Evolutionary conservation across 2,888 invertebrate species (phyloP), one percentile per base, ranked within the genome.

Genomic region (Alcis repandata): DNA sequence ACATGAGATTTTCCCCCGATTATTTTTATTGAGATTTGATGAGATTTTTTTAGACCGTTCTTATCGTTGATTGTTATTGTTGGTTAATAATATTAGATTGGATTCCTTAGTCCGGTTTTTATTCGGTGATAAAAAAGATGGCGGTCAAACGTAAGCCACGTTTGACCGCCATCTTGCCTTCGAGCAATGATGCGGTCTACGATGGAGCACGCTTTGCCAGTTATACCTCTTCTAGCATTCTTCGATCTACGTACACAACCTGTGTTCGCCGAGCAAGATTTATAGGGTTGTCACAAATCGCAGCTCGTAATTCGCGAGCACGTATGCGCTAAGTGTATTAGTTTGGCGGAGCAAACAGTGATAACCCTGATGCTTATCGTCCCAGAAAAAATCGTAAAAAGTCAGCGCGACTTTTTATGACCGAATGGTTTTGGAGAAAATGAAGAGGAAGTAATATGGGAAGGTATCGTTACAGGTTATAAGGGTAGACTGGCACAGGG

Each of bases 281-380:
- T 81, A 80, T 79, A 74, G 71, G 76, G 75, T 70, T 71, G 76
- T 68, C 74, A 76, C 76, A 73, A 72, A 77, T 61, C 65, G 51
- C 70, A 66, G 66, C 72, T 76, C 79, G 77, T 79, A 78, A 81
- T 81, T 80, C 80, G 71, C 67, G 69, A 70, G 72, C 76, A 77
- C 79, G 78, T 76, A 74, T 75, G 73, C 71, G 68, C 69, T 78
- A 75, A 78, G 77, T 73, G 76, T 78, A 75, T 79, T 78, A 77
- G 72, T 74, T 69, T 72, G 63, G 67, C 68, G 15, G 48, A 58
- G 43, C 57, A 41, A 38, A 22, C 46, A 63, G 76, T 63, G 69
- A 63, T 58, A 76, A 68, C 59, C 67, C 41, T 57, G 67, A 15
- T 59, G 63, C 33, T 72, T 70, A 67, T 61, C 59, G 46, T 51